Evolutionary conservation across 2,797 vertebrate species (phyloP), one percentile per base, ranked within the genome.

Genomic region (Artibeus jamaicensis): DNA sequence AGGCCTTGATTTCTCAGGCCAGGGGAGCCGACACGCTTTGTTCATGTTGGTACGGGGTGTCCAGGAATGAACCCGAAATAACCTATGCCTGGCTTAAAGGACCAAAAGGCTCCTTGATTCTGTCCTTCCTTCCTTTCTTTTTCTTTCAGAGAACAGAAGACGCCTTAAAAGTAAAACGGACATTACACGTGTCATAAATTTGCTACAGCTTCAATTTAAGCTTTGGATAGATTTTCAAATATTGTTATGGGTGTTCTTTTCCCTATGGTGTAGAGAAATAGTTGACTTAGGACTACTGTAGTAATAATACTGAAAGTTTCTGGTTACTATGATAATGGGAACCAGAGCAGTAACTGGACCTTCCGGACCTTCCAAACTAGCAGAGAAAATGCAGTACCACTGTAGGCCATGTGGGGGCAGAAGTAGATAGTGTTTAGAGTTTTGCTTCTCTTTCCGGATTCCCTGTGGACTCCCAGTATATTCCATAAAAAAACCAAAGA

Each of bases 341-440:
- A 86, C 53, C 90, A 62, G 62, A 89, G 50, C 19, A 19, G 5
- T 26, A 85, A 62, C 7, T 12, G n/a, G n/a, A n/a, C n/a, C n/a
- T n/a, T n/a, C n/a, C n/a, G 42, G 37, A 90, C 65, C 7, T 84
- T 87, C 22, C 22, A 1, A 85, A 50, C 57, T 42, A 32, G 21
- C 59, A 2, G 48, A 84, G 42, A 76, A 65, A 1, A 0, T 97
- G 92, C 81, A 95, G 68, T 94, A 32, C 96, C 67, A 55, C 1
- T 7, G 0, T 26, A 1, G 34, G 55, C 96, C 97, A 96, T 16
- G 12, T 8, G 97, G 67, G 96, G 95, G 86, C 90, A 95, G 95
- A 67, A 91, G 86, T 1, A 16, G 71, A 83, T 87, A 95, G 87
- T 21, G 18, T 96, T 97, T 91, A 65, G 89, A 94, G 74, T 26